These are phyloP conservation scores for Parnassius glacialis DNA, from an alignment of 2,888 invertebrate genomes.

Conservation along the genomic window DNA sequence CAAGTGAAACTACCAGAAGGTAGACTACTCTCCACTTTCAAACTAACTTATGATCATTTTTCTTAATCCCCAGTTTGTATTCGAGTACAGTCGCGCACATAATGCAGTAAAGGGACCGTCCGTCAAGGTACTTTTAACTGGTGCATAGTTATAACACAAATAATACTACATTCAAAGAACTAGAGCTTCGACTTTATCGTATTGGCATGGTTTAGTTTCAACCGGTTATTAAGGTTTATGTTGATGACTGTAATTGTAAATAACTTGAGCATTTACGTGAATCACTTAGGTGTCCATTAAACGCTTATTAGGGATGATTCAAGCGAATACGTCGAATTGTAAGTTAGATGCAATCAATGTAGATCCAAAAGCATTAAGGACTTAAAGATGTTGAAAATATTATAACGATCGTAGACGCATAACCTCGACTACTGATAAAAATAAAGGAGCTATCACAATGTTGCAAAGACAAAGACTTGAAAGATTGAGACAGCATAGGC, in stretches of 20 bases:
- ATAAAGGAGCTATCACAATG: too few relatives aligned
- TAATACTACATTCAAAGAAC: constrained; percentile 18
- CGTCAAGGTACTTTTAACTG: constrained; percentile 6
- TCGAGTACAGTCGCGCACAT: background rate
- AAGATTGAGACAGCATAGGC: too few relatives aligned
- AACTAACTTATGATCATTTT: background rate
- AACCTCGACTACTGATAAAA: background rate
- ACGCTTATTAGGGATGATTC: constrained; percentile 23
- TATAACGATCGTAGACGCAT: background rate
- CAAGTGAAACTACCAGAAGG: too few relatives aligned
- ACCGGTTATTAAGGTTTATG: constrained; percentile 27
- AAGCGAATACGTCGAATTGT: constrained; percentile 12
- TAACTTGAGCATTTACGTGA: constrained; percentile 20
- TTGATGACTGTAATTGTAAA: constrained; percentile 27
- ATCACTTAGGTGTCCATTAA: constrained; percentile 26
- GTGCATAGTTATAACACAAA: constrained; percentile 6
- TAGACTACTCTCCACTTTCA: too few relatives aligned
- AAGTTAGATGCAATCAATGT: constrained; percentile 11
- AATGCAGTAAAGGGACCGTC: background rate
- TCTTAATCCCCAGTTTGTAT: background rate
- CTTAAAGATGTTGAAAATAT: constrained; percentile 15
- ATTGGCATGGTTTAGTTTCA: constrained; percentile 27
- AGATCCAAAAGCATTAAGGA: constrained; percentile 18
- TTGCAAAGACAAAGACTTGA: too few relatives aligned
- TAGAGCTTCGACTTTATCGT: constrained; percentile 19